Evolutionary conservation across 2,888 invertebrate genomes (phyloP), one percentile per base, ranked within the genome.

Genomic region (Heliconius erato): DNA sequence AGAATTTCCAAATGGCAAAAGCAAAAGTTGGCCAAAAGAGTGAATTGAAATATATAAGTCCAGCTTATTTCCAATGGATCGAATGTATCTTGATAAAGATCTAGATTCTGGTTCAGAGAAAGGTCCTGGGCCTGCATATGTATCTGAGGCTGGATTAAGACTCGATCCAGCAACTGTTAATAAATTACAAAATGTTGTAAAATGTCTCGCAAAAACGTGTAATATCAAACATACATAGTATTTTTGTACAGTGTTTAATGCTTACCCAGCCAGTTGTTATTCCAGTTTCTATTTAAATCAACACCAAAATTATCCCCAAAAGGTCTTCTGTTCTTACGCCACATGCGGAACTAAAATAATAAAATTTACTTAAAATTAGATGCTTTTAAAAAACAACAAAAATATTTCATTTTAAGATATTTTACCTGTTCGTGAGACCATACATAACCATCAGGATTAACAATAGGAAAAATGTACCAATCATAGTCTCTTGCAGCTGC

Each of bases 201-300:
- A n/a, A 40, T 19, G n/a, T 2, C 26, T 40, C 7, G 26, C 3
- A 26, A 40, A 65, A 40, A 40, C 1, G 11, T 40, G 11, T 40
- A 40, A 40, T 40, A 11, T 40, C 40, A 40, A 40, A 11, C 0
- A 40, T 9, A 40, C 9, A 40, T 11, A 40, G 40, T 40, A 40
- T 40, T 40, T 40, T 40, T 44, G 32, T 16, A 44, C 26, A 16
- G 1, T 16, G 28, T 23, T 28, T 68, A 0, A 68, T 16, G 5
- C 91, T 91, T 91, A 97, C 97, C 90, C 84, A 96, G 95, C 97
- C 97, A 98, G 85, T 97, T 96, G 88, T 96, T 97, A 84, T 96
- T 97, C 97, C 97, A 98, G 90, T 98, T 98, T 84, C 98, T 96
- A 90, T 98, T 98, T 0, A 97, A 97, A 91, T 98, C 98, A 0